Evolutionary conservation across 2,888 invertebrate species (phyloP), one percentile per base, ranked within the genome.

Genomic region (Sphecodes monilicornis): DNA sequence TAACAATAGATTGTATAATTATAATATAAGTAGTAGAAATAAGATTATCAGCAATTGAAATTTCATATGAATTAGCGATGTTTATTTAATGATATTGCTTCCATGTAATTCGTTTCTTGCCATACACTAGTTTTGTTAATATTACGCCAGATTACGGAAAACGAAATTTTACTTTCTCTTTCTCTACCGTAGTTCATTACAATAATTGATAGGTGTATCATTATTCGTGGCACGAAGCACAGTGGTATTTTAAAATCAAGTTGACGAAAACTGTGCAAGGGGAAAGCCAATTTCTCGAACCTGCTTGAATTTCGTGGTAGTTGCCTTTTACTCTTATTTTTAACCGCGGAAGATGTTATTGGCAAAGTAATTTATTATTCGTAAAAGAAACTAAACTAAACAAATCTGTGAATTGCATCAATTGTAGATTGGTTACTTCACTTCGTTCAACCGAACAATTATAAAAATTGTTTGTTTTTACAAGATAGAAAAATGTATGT

Each of bases 81-180:
- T n/a, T n/a, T n/a, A 54, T n/a, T 54, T 10, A 26, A 57, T 3
- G n/a, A 11, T 8, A 11, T 57, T 26, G 2, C 3, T 26, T 57
- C 3, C n/a, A 26, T 13, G 3, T 57, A 4, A 26, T 26, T 57
- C 3, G 26, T 57, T 57, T 26, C 1, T 13, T 13, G 26, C 13
- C 26, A 26, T 57, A 11, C 29, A 43, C 3, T 46, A 32, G 64
- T 76, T 72, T 77, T 68, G 80, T 69, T 66, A 78, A 73, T 76
- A 76, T 36, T 13, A 6, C 18, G 13, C 11, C 26, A 13, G 50
- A 46, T 80, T 50, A 36, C 80, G 72, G 68, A 22, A 64, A 82
- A 85, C 69, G 78, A 88, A 86, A 84, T 82, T 80, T 74, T 84
- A 86, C 88, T 86, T 85, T 86, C 83, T 83, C 88, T 86, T 85